Base-by-base conservation (phyloP, 2,113 vertebrate species). In the Tenebrosternarchus preto region DNA sequence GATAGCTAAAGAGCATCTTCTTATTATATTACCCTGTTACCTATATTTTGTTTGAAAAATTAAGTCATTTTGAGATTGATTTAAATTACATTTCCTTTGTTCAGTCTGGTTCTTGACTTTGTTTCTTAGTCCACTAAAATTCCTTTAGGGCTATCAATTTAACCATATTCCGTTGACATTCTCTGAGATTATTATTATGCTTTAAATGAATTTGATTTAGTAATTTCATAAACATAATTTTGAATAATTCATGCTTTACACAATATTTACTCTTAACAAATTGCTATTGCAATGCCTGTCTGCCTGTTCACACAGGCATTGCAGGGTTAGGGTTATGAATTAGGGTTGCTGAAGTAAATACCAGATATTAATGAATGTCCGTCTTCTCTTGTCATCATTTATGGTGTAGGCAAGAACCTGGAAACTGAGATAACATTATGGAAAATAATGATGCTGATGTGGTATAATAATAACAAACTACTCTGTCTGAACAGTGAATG, bases 151-250 rank as follows among this genome's bases (percentile, higher is more conserved):
- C 6, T 33, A 33, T 29, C 6, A 4, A 66, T 33, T 66, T 33
- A 66, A 66, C 25, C 19, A 15, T 16, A 66, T 33, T 66, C 61
- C 63, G 31, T 66, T 60, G 20, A 57, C 39, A 61, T 61, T 17
- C 57, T 80, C 29, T 80, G 8, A 29, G 20, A 36, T 29, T 17
- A 20, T 31, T 67, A 81, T 56, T 76, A 73, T 66, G 57, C 46
- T 66, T 59, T 43, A 31, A 57, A 75, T 80, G 36, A 75, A 83
- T 75, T 33, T 61, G 63, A 64, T 61, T 50, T 53, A 68, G 24
- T 27, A 82, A 79, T 64, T 22, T 72, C 71, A 74, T 81, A 84
- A 84, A 78, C 80, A 68, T 76, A 78, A 22, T 68, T 76, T 75
- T 81, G 9, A 82, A 85, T 82, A 66, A 79, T 82, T 85, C 7